Conservation (phyloP, 2,888 invertebrate genomes). For the Graphium colonna region DNA sequence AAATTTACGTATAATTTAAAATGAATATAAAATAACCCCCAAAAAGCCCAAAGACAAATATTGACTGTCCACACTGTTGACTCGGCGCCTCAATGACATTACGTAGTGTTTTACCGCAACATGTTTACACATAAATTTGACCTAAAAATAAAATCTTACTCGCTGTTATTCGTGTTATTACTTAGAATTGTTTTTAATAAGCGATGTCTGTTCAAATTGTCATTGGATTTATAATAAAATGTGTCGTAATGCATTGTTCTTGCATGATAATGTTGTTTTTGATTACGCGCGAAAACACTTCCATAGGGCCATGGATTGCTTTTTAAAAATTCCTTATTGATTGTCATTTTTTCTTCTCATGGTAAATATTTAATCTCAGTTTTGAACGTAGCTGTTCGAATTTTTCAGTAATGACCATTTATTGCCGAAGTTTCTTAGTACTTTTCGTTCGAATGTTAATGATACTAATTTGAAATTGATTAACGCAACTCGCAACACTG, state of each 20-base stretch:
- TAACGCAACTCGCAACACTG: too few relatives aligned
- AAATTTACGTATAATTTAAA: too few relatives aligned
- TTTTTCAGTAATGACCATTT: background rate
- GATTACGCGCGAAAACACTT: conserved; percentile 12
- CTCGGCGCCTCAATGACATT: too few relatives aligned
- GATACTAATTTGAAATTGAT: too few relatives aligned
- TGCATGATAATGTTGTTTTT: background rate
- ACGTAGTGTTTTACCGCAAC: conserved; percentile 2
- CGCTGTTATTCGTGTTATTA: background rate
- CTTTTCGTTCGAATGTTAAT: too few relatives aligned
- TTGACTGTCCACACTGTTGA: too few relatives aligned
- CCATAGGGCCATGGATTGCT: background rate
- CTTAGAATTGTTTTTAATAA: conserved; percentile 17
- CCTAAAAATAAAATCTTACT: conserved; percentile 19
- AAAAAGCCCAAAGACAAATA: too few relatives aligned
- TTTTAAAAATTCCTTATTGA: background rate
- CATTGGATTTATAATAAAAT: conserved; percentile 13
- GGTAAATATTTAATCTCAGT: background rate
- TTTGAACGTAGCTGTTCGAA: background rate
- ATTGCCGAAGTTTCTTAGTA: background rate
- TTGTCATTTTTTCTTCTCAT: background rate
- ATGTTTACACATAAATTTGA: conserved; percentile 8
- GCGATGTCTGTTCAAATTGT: conserved; percentile 3
- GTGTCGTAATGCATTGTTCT: conserved; percentile 2
- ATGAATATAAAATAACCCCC: too few relatives aligned